Base-by-base conservation (phyloP, 2,888 invertebrate species). In the Apodemia mormo region DNA sequence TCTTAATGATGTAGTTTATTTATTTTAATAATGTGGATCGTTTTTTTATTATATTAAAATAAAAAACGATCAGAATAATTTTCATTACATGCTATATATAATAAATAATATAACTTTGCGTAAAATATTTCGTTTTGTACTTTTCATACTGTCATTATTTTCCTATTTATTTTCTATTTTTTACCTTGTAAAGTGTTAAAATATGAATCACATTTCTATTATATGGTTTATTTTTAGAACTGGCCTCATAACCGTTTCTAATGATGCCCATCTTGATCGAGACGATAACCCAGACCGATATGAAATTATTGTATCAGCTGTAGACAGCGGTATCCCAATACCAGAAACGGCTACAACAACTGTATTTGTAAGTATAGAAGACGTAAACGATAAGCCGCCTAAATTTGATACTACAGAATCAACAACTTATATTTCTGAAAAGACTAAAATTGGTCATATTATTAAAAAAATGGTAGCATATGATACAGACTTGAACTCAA, bases 341-440 rank as follows among this genome's bases (percentile, higher is more conserved):
- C 95, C 95, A 9, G 96, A 96, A 89, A 97, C 97, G 0, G 97
- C 96, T 0, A 96, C 96, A 0, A 95, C 97, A 0, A 96, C 96
- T 0, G 96, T 96, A 0, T 95, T 95, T 70, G 95, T 97, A 2
- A 95, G 94, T 61, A 94, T 97, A 3, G 92, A 95, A 77, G 97
- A 97, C 77, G 96, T 96, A 0, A 97, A 97, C 78, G 96, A 98
- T 80, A 97, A 97, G 80, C 95, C 96, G 22, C 98, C 98, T 0
- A 94, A 92, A 72, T 97, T 98, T 76, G 95, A 94, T 68, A 92
- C 94, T 66, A 95, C 94, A 67, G 95, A 95, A 74, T 94, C 94
- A 68, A 94, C 95, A 0, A 95, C 95, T 37, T 96, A 96, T 76
- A 95, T 96, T 6, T 96, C 96, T 0, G 96, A 96, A 81, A 94